Evolutionary conservation across 2,113 vertebrate species (phyloP), one percentile per base, ranked within the genome.

Genomic region (Coregonus clupeaformis): DNA sequence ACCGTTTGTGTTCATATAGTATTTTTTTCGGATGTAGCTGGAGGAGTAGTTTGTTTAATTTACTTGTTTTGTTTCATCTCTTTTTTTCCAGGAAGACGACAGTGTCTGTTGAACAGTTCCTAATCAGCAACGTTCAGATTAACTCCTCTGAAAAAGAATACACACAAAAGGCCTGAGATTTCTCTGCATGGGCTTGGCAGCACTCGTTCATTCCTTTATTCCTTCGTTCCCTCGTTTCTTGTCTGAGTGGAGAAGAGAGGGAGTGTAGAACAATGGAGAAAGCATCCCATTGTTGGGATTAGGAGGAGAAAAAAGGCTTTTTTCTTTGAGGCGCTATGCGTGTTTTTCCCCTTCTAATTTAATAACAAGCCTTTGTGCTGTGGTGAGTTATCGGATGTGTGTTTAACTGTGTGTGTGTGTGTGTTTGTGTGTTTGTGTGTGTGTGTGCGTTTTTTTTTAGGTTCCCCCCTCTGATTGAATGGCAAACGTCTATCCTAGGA

Each of bases 271-370:
- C 90, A 91, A 91, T 89, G 77, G 75, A 80, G 74, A 82, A 83
- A 88, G 83, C 78, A 82, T 90, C 83, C 86, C 85, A 90, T 91
- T 89, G 89, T 90, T 90, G 89, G 88, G 87, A 90, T 91, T 90
- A 90, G 78, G 85, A 82, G 73, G 75, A 79, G 84, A 86, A 82
- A 89, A 90, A 91, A 88, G 76, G 66, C 78, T 86, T 76, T 89
- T 84, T 82, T 90, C 74, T 90, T 87, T 86, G 82, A 87, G 84
- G 83, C 77, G 72, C 82, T 82, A 74, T 82, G 77, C 72, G 27
- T 75, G 65, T 85, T 90, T 90, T 90, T 88, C 86, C 82, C 69
- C 73, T 82, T 87, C 84, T 90, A 90, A 90, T 90, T 90, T 86
- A 91, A 91, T 90, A 91, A 89, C 16, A 5, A 1, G 81, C 76